Base-by-base conservation (phyloP, 2,888 invertebrate species). In the Luperina testacea region DNA sequence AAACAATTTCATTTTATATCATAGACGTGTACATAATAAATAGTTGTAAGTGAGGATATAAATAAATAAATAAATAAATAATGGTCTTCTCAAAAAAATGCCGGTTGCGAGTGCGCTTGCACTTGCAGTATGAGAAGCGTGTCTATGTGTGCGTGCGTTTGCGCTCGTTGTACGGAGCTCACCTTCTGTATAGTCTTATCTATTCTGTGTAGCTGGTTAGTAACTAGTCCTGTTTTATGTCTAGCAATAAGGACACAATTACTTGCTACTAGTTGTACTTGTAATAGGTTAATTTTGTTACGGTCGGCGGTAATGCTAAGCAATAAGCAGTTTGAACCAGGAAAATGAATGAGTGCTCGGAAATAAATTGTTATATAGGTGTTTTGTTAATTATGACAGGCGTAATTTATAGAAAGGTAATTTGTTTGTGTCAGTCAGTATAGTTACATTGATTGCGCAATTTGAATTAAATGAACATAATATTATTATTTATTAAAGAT, bases 191-290 rank as follows among this genome's bases (percentile, higher is more conserved):
- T 3, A 2, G 38, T 38, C 38, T 38, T 11, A 27, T 73, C 20
- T 48, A 32, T 81, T 48, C 20, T n/a, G 6, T 61, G 13, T 63
- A 38, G 67, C 45, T 78, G 53, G 13, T 81, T 67, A 67, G 53
- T 68, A 77, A 57, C 38, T 59, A n/a, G n/a, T 59, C 15, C 65
- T 13, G 75, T 72, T 87, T 83, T 80, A 83, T 67, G 53, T 70
- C 27, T 45, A 61, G 59, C 79, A 63, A 67, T 85, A 77, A 75
- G 77, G 20, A 38, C 24, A 42, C n/a, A n/a, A 82, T 69, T 73
- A 72, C 65, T 69, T 77, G 72, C 76, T 24, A 63, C n/a, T 71
- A 64, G 59, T 27, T 61, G 24, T 61, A 72, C 32, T 64, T 72
- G 20, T 67, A 63, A 79, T 64, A 74, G 59, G n/a, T 57, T 72